Evolutionary conservation across 2,888 invertebrate species (phyloP), one percentile per base, ranked within the genome.

Genomic region (Drosophila mayaguana): DNA sequence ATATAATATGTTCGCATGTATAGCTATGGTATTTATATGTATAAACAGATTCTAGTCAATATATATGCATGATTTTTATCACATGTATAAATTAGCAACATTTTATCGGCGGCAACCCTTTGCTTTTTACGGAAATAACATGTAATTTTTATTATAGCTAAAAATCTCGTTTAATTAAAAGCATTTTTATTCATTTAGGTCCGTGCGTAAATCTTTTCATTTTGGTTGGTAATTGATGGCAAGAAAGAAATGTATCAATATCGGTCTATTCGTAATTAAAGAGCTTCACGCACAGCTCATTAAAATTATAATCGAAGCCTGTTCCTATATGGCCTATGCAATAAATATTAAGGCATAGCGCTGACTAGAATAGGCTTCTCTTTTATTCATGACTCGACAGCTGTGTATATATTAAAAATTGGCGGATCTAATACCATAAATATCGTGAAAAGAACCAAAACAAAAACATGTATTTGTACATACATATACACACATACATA

Each of bases 201-300:
- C 18, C 45, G 28, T 7, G 22, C 43, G 69, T 77, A 70, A 78
- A 78, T 78, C 70, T 61, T 46, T 36, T 20, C 18, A 45, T 51
- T 45, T 42, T 36, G 34, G 62, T 46, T 72, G 78, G 65, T 60
- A 61, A 67, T 63, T 62, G 60, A 43, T n/a, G 38, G 34, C 36
- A 53, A 53, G 18, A 40, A 60, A 56, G 32, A 60, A 56, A 68
- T 64, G 42, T 64, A 32, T 43, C 45, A 18, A 12, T 32, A 46
- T 43, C 32, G 78, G 72, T 75, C 72, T 73, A 54, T 76, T 38
- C 48, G 57, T 88, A 87, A 88, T 89, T 88, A 89, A 89, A 89
- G 59, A 72, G 54, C 65, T 63, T 77, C 89, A 86, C 86, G 86
- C 75, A 74, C 56, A 56, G 50, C 42, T 82, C 50, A 87, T 86